Evolutionary conservation across 2,888 invertebrate genomes (phyloP), one percentile per base, ranked within the genome.

Genomic region (Drepanosiphum platanoidis): DNA sequence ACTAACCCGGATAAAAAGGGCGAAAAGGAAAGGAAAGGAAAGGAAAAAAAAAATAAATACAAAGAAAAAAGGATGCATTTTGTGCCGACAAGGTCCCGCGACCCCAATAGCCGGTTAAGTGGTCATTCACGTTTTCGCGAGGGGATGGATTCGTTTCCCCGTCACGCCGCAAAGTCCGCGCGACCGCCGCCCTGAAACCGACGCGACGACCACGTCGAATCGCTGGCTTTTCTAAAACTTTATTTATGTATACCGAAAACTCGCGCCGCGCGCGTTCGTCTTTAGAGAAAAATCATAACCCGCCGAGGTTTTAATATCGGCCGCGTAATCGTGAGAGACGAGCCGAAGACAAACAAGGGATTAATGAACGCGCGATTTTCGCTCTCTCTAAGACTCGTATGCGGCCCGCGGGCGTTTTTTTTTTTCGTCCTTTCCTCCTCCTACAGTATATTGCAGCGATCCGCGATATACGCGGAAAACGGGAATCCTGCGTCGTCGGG

Each of bases 121-220:
- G 83, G 83, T 84, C 83, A 84, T 84, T 84, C 83, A 66, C 66
- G 13, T 75, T 84, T 84, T 77, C 34, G 66, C 75, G 68, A 84
- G 83, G 83, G 83, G 83, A 75, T 36, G 83, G 75, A 74, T 83
- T 81, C 71, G 32, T 72, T 61, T 42, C 42, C 61, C 52, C 34
- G 8, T 11, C 27, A 36, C 71, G 39, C 58, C 80, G 15, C 66
- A 80, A 70, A 80, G 80, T 80, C 80, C 52, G 52, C 36, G 66
- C 32, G 13, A 15, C 8, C 22, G 39, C 18, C 66, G 30, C 22
- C 78, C 9, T 61, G 7, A 7, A 42, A 42, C 34, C 36, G 52
- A 61, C 27, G 15, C 11, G 9, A 42, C 30, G 42, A 27, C 75
- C 13, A 30, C 32, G 13, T 30, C 30, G 27, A 77, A 61, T 42